Base-by-base conservation (phyloP, 2,888 invertebrate species). In the Rosalia funebris region DNA sequence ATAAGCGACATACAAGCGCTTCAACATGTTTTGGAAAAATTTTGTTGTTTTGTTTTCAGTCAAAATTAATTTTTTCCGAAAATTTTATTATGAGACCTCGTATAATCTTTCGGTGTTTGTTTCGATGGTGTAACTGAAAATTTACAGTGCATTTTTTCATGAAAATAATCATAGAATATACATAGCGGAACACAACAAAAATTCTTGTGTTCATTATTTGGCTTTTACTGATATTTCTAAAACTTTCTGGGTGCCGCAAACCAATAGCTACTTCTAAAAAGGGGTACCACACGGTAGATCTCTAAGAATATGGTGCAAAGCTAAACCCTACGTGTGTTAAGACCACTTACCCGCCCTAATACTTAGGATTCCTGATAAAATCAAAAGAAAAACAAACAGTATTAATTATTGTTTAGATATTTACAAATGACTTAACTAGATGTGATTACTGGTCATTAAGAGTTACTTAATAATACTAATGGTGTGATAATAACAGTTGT, bases 271-370 rank as follows among this genome's bases (percentile, higher is more conserved):
- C 10, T n/a, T 11, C 34, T 11, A 34, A 34, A 34, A 34, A 34
- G 11, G n/a, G n/a, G n/a, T n/a, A n/a, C n/a, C n/a, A n/a, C n/a
- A 34, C 34, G 10, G 11, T 11, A 2, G 2, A 34, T 25, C 25
- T n/a, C 34, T 34, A 34, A 34, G 9, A 25, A 25, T 9, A 52
- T 36, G 15, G 53, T 53, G 53, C 53, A 32, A 42, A 53, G 53
- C 53, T 53, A 50, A 39, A 32, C 53, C 42, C 53, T 53, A 53
- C 17, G 31, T 53, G 53, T 53, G 53, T 53, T 42, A 42, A 53
- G 39, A 53, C 42, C 41, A 87, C 87, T 87, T 84, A 87, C 87
- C 87, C 77, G 86, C 85, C 79, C 86, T 82, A 73, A 86, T 86
- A 78, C 86, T 86, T 78, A 87, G 85, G 79, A 74, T 72, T 54